Base-by-base conservation (phyloP, 2,113 vertebrate genomes). In the Equus quagga region DNA sequence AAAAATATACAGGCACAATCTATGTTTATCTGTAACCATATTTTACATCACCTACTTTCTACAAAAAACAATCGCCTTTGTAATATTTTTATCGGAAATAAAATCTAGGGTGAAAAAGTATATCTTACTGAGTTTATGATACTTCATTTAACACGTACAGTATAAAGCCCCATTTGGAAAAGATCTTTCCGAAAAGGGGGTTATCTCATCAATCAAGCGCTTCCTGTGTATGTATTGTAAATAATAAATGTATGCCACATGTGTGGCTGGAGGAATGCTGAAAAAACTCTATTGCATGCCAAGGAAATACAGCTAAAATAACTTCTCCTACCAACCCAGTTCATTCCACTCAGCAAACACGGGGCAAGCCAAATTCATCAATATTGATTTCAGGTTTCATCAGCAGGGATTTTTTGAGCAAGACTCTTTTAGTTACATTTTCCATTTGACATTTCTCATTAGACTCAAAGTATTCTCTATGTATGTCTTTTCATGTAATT, bases 241-340 rank as follows among this genome's bases (percentile, higher is more conserved):
- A 98, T 97, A 98, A 97, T 78, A 97, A 98, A 98, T 97, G 89
- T 85, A 95, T 92, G 94, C 93, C 92, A 96, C 88, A 79, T 98
- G 73, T 96, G 89, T 96, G 76, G 54, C 87, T 97, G 23, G 33
- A 84, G 75, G 92, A 97, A 93, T 65, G 76, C 93, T 94, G 89
- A 95, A 79, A 95, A 89, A 96, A 85, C 62, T 82, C 46, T 86
- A 51, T 81, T 93, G 51, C 67, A 46, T 91, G 70, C 70, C 4
- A 3, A 8, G 11, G 60, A 98, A 97, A 95, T 79, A 86, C 0
- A 73, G 64, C 56, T 96, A 56, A 94, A 64, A 94, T 21, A 97
- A 91, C 31, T 96, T 96, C 49, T 97, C 64, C 14, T 91, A 97
- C 78, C 92, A 97, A 49, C 80, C 51, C 21, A 60, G 18, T 8